Conservation (phyloP, 2,888 invertebrate species). For the Chirona hameri region DNA sequence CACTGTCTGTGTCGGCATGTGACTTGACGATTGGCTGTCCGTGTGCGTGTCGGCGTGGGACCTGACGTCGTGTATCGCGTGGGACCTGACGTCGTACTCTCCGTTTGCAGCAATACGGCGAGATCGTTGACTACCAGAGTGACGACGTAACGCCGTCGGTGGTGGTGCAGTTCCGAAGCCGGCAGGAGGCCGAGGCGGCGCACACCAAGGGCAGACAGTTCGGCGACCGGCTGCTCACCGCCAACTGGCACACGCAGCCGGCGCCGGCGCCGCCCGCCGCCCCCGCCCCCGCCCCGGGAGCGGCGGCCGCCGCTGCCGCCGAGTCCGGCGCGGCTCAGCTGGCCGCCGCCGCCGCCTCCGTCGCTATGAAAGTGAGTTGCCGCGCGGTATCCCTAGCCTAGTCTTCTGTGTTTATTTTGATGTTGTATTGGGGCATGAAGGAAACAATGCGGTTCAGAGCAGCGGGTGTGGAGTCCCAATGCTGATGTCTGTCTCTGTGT, state of each 20-base stretch:
- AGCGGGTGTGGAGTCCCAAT: too few relatives aligned
- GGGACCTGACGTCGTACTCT: too few relatives aligned
- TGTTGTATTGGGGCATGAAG: not conserved
- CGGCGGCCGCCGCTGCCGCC: not conserved
- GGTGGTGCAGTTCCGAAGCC: constrained; percentile 66
- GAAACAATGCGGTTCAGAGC: too few relatives aligned
- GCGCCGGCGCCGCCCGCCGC: not conserved
- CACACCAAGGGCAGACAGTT: constrained; percentile 72
- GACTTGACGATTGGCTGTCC: too few relatives aligned
- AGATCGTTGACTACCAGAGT: constrained; percentile 74
- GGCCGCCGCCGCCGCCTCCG: not conserved
- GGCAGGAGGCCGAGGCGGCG: constrained; percentile 75
- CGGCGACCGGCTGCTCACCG: constrained; percentile 56
- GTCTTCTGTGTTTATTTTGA: not conserved
- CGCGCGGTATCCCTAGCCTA: not conserved
- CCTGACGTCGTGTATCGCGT: too few relatives aligned
- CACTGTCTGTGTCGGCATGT: too few relatives aligned
- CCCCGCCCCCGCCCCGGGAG: not conserved
- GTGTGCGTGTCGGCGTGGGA: too few relatives aligned
- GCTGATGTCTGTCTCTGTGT: too few relatives aligned
- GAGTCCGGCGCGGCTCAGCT: too few relatives aligned
- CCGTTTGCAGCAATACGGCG: constrained; percentile 72
- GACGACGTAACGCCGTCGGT: constrained; percentile 71
- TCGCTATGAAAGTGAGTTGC: not conserved
- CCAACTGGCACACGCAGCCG: constrained; percentile 50